A percentile compares a stretch with the other conserved stretches of the same genome.
These are phyloP conservation scores for Propithecus perrieri DNA, from an alignment of 2,797 vertebrate genomes.

Conservation along the genomic window DNA sequence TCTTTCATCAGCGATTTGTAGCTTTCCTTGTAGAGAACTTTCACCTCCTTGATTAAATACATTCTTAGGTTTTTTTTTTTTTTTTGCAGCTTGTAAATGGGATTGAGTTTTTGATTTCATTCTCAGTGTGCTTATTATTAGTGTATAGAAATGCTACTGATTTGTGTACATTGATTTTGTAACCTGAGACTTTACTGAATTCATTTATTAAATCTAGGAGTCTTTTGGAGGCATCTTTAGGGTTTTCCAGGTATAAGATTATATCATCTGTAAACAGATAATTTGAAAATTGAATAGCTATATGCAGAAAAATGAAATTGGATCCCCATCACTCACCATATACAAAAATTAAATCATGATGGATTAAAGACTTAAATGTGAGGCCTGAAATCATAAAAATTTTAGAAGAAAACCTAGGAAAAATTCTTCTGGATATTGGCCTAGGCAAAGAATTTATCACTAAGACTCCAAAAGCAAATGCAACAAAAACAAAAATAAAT, in stretches of 20 bases:
- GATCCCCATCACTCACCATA: neutral
- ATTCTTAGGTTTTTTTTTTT: neutral
- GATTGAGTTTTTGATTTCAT: neutral
- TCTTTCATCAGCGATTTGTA: neutral
- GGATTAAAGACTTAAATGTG: neutral
- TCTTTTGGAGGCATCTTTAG: neutral
- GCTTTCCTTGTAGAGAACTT: neutral
- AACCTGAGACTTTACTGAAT: neutral
- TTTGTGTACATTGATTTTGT: neutral
- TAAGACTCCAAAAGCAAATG: neutral
- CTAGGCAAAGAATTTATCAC: neutral
- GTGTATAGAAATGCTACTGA: neutral
- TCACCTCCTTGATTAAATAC: neutral
- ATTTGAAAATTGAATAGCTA: neutral
- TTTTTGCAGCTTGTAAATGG: neutral
- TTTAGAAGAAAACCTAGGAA: neutral
- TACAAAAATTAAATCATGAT: neutral
- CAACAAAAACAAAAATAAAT: neutral
- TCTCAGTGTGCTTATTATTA: neutral
- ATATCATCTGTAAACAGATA: neutral
- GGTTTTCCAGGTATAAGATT: neutral
- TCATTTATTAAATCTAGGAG: neutral
- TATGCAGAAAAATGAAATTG: neutral
- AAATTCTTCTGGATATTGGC: neutral
- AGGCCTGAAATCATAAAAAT: neutral